Percentiles rank a stretch among this genome's conserved stretches.
phyloP scores from a whole-genome alignment of 2,888 invertebrate genomes.

The Formica aserva region DNA sequence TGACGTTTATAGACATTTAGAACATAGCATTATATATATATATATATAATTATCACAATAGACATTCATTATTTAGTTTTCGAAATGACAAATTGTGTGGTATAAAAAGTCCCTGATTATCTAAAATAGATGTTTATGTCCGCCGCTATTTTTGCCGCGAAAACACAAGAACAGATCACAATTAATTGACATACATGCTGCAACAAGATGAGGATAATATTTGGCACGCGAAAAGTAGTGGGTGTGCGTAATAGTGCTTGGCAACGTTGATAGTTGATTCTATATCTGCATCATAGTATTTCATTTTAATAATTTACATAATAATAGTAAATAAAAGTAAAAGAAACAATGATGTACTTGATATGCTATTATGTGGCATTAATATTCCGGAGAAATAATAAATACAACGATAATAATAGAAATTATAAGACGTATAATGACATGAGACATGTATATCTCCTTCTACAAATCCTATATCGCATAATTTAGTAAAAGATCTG shows the following conservation, averaged over 20 bases:
- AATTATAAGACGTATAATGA: not conserved
- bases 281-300: not conserved
- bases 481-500: not conserved
- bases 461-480: not conserved
- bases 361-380: not conserved
- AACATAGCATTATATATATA: not conserved
- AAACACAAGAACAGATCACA: not conserved
- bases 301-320: not conserved
- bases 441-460: not conserved
- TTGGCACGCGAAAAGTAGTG: slow-evolving; percentile 18
- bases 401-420: not conserved
- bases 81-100: not conserved
- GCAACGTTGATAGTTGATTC: slow-evolving; percentile 11
- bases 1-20: not conserved
- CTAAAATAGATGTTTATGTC: not conserved
- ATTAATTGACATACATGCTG: not conserved
- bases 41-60: not conserved
- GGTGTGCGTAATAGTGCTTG: slow-evolving; percentile 1
- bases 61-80: not conserved
- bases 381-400: not conserved
- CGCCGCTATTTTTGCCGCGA: not conserved
- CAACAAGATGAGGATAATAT: not conserved
- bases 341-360: not conserved
- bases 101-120: not conserved
- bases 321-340: not conserved